Conservation (phyloP, 2,888 invertebrate genomes). For the Zonitis immaculata region DNA sequence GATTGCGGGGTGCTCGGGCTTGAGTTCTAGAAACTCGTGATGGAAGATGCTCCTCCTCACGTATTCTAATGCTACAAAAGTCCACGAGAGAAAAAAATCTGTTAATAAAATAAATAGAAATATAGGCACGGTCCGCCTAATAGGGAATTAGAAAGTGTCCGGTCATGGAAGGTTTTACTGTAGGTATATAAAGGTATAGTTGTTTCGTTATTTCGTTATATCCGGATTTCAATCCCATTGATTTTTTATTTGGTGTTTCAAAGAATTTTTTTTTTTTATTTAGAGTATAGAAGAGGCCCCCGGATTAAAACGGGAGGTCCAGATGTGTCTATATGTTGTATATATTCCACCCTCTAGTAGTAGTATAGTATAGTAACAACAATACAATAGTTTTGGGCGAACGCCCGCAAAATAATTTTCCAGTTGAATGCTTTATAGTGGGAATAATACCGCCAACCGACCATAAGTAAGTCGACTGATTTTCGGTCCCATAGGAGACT, state of each 20-base stretch:
- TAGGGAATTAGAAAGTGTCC: too few species aligned
- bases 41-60: too few species aligned
- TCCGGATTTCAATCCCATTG: not conserved
- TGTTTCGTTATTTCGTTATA: not conserved
- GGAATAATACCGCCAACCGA: slow-evolving; percentile 45
- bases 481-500: slow-evolving; percentile 8
- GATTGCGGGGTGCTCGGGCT: too few species aligned
- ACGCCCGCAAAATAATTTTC: slow-evolving; percentile 49
- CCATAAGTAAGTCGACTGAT: slow-evolving; percentile 37
- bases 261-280: slow-evolving; percentile 24
- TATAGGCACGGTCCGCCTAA: too few species aligned
- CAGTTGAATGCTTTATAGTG: slow-evolving; percentile 39
- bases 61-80: too few species aligned
- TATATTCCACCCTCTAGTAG: slow-evolving; percentile 19
- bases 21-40: too few species aligned
- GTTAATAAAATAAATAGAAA: too few species aligned
- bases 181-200: too few species aligned
- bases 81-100: too few species aligned
- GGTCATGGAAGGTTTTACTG: too few species aligned
- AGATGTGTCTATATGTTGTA: slow-evolving; percentile 22
- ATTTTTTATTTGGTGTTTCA: not conserved
- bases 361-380: too few species aligned
- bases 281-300: slow-evolving; percentile 6
- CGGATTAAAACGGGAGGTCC: not conserved
- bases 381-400: slow-evolving; percentile 40